A percentile compares a stretch with the other conserved stretches of the same genome.
Evolutionary conservation across 2,113 vertebrate genomes (phyloP).

Genomic region (Cyanistes caeruleus): DNA sequence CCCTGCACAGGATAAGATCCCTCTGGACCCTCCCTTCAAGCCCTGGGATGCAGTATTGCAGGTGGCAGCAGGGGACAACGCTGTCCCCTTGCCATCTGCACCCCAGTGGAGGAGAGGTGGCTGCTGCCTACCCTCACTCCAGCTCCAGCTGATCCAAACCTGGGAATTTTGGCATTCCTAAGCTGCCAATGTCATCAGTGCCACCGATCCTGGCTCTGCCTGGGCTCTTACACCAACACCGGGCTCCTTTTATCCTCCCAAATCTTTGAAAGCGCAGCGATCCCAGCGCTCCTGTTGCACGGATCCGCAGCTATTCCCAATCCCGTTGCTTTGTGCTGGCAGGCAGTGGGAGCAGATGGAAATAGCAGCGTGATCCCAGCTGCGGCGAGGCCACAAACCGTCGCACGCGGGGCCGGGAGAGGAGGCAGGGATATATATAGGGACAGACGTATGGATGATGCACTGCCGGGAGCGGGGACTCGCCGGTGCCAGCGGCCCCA

Average conservation of each 20-base stretch:
- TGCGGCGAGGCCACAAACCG: background rate
- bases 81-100: background rate
- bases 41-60: accelerated
- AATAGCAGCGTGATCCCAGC: constrained; percentile 55
- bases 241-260: accelerated
- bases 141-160: background rate
- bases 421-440: constrained; percentile 40
- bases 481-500: background rate
- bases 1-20: no score
- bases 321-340: background rate
- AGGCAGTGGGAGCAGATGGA: constrained; percentile 47
- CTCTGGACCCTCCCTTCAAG: accelerated
- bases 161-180: background rate
- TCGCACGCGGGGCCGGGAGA: background rate
- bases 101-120: background rate
- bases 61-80: background rate
- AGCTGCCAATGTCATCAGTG: accelerated
- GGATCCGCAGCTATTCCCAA: accelerated
- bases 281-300: background rate
- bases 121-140: accelerated
- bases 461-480: background rate
- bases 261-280: accelerated
- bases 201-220: accelerated
- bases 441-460: constrained; percentile 42
- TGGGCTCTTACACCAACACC: accelerated